These are phyloP conservation scores for Suncus etruscus DNA, from an alignment of 2,113 vertebrate species.

Conservation along the genomic window DNA sequence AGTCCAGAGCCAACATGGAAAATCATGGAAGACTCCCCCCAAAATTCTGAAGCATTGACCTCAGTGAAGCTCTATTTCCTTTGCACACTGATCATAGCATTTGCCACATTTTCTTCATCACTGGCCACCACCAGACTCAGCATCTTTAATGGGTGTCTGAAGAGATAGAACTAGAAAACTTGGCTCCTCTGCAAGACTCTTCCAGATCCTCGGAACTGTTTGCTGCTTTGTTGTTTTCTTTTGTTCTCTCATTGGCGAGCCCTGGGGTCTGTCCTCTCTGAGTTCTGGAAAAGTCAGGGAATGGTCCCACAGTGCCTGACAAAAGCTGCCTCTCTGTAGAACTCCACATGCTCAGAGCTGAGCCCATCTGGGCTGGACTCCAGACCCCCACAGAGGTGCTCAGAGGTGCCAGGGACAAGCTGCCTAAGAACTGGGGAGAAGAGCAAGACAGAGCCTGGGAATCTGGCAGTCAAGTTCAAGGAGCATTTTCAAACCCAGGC, in stretches of 20 bases:
- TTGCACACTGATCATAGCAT: background rate
- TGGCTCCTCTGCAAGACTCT: constrained; percentile 29
- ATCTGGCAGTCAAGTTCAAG: constrained; percentile 36
- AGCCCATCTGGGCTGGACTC: constrained; percentile 57
- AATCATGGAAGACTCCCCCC: background rate
- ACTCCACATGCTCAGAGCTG: constrained; percentile 39
- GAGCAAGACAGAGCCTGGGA: constrained; percentile 68
- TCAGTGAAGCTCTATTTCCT: constrained; percentile 4
- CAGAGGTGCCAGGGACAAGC: constrained; percentile 58
- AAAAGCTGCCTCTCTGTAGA: constrained; percentile 64
- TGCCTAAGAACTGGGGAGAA: constrained; percentile 37
- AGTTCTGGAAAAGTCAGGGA: constrained; percentile 46
- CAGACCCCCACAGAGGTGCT: constrained; percentile 59
- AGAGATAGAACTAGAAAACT: background rate
- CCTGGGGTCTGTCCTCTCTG: background rate
- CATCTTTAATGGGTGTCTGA: constrained; percentile 1
- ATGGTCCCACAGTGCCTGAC: constrained; percentile 57
- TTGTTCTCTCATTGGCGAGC: constrained; percentile 18
- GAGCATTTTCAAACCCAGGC: constrained; percentile 25
- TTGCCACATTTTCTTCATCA: background rate
- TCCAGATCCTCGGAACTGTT: background rate
- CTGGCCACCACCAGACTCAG: fast-evolving
- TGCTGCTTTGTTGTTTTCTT: background rate
- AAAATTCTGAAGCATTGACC: constrained; percentile 3
- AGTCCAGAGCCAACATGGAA: constrained; percentile 1